phyloP scores from a whole-genome alignment of 2,113 vertebrate species.

The Chamaetylas fuelleborni region DNA sequence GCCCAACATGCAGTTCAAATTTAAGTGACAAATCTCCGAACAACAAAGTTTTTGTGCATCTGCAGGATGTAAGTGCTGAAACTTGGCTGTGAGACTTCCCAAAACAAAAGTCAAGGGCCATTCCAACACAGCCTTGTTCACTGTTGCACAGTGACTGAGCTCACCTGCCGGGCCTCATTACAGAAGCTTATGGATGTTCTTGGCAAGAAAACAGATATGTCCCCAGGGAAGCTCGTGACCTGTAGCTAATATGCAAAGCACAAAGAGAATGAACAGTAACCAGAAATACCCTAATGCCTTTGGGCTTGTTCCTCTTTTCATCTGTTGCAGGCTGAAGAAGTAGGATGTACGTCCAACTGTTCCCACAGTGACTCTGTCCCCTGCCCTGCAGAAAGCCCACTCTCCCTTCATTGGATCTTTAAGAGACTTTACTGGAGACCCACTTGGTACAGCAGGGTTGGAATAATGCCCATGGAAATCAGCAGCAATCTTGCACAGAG shows the following conservation, averaged over 20 bases:
- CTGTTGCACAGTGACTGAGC: not conserved
- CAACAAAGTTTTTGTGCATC: not conserved
- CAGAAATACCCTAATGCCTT: not conserved
- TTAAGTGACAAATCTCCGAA: not conserved
- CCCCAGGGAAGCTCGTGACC: not conserved
- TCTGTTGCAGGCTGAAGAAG: not conserved
- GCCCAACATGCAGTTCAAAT: not conserved
- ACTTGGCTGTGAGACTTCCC: not conserved
- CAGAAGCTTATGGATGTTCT: constrained; percentile 20
- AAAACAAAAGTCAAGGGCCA: not conserved
- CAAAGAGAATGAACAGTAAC: not conserved
- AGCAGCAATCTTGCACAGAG: not conserved
- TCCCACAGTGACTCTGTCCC: not conserved
- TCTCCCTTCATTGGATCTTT: not conserved
- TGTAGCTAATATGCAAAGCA: not conserved
- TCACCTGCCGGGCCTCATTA: constrained; percentile 26
- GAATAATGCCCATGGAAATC: not conserved
- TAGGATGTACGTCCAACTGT: accelerated
- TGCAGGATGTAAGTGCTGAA: not conserved
- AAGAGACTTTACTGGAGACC: not conserved
- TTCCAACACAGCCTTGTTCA: not conserved
- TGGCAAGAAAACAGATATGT: not conserved
- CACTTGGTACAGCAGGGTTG: not conserved
- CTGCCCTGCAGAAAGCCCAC: not conserved
- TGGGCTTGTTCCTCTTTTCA: not conserved